Evolutionary conservation across 1,140 invertebrate genomes (phyloP), one percentile per base, ranked within the genome.

Genomic region (Sarcophaga bullata): DNA sequence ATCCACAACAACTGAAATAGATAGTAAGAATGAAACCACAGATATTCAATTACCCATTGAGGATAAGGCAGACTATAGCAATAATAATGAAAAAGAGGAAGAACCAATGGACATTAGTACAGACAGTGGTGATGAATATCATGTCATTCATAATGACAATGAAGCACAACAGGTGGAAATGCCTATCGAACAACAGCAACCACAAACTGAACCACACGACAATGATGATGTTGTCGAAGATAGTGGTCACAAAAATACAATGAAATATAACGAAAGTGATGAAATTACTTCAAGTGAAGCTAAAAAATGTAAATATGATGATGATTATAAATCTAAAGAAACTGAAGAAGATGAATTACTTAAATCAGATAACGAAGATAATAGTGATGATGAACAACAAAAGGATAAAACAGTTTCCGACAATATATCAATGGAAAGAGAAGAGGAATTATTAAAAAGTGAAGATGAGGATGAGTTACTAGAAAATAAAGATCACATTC

Each of bases 281-380:
- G 48, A 78, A 19, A 25, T 11, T 50, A 78, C 37, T 50, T 50
- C 75, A 78, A 52, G 50, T 50, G 75, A 78, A 78, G 25, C 19
- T 52, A 49, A 50, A 78, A 78, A 52, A 25, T 78, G 0, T 52
- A 17, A 78, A 52, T 78, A 78, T 25, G 19, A 50, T 15, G 17
- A 72, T 72, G 62, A 72, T 9, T 1, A 2, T 37, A 37, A n/a
- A 58, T 58, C 11, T 58, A 58, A 58, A 58, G 54, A 68, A 8
- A 68, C n/a, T 8, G 80, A 62, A 68, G 80, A 81, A 68, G 80
- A 81, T 81, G 80, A 81, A 81, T 49, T 81, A 81, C 19, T 81
- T 6, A 81, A 81, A 81, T 68, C 54, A 6, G 80, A 81, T 72
- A 37, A 81, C 68, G 80, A 81, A 47, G 80, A 68, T 25, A 15